phyloP scores from a whole-genome alignment of 2,888 invertebrate genomes.

The Diarsia dahlii region DNA sequence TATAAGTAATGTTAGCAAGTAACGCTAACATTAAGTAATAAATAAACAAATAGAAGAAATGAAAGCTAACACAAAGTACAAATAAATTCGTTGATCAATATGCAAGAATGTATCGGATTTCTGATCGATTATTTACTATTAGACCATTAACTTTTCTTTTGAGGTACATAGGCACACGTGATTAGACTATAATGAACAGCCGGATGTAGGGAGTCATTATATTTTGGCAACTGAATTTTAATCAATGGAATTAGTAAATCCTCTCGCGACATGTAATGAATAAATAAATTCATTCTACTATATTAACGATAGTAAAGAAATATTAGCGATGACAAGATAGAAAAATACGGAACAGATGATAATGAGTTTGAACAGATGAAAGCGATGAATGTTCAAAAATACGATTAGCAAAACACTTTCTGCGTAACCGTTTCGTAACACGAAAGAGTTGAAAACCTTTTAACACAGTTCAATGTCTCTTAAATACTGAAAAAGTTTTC shows the following conservation, averaged over 20 bases:
- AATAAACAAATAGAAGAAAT: slow-evolving; percentile 10
- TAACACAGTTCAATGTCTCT: slow-evolving; percentile 45
- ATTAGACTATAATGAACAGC: slow-evolving; percentile 25
- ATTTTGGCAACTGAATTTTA: slow-evolving; percentile 49
- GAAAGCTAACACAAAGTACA: slow-evolving; percentile 25
- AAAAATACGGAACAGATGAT: background rate
- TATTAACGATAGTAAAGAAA: slow-evolving; percentile 2
- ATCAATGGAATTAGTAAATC: slow-evolving; percentile 16
- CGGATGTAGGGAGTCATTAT: slow-evolving; percentile 33
- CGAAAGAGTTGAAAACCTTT: slow-evolving; percentile 35
- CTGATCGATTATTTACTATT: slow-evolving; percentile 39
- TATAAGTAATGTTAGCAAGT: background rate
- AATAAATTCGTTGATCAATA: slow-evolving; percentile 44
- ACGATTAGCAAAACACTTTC: slow-evolving; percentile 20
- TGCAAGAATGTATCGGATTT: slow-evolving; percentile 43
- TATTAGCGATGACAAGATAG: background rate
- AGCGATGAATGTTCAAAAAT: slow-evolving; percentile 30
- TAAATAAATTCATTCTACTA: background rate
- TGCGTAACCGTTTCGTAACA: slow-evolving; percentile 30
- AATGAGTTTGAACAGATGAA: slow-evolving; percentile 16
- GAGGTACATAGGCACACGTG: slow-evolving; percentile 21
- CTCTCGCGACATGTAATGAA: slow-evolving; percentile 4
- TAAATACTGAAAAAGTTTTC: slow-evolving; percentile 32
- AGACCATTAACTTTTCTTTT: slow-evolving; percentile 49
- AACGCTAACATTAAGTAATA: slow-evolving; percentile 7